Evolutionary conservation across 1,140 invertebrate species (phyloP), one percentile per base, ranked within the genome.

Genomic region (Hycleus cichorii): DNA sequence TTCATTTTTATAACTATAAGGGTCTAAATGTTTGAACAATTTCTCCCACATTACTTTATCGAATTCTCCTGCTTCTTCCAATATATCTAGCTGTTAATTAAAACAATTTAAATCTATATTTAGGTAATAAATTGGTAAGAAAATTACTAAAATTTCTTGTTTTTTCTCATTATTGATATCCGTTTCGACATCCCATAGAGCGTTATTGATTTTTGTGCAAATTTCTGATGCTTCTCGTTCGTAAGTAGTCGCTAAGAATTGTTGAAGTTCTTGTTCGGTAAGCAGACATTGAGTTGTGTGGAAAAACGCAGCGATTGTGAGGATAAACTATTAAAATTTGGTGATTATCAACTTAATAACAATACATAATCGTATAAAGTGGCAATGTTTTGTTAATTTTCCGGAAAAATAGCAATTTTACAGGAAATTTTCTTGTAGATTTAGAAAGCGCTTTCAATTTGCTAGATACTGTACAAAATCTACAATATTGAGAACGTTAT

Each of bases 111-210:
- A 18, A 18, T 18, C 18, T 18, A 18, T 18, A 18, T 18, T 18
- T 18, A 1, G 18, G 2, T 1, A 18, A 18, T 18, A 18, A 2
- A 18, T 18, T 18, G 18, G 18, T 18, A 18, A 18, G 18, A 18
- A 18, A 52, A 39, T 49, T 44, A 59, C 58, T 11, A 59, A 24
- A 8, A 38, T 49, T 43, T 53, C 11, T 49, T 60, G 43, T 12
- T 60, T 60, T 48, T 54, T 48, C 0, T 42, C 11, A 42, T 65
- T 64, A 6, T 57, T 59, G 2, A 69, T 52, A 42, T 69, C 59
- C 1, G 66, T 66, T 42, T 57, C 64, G 47, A 56, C 66, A 49
- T 66, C 54, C 62, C 64, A 69, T 52, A 60, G 57, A 1, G 68
- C 68, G 38, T 49, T 48, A 44, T 59, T 59, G 9, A 39, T n/a